Evolutionary conservation across 2,888 invertebrate genomes (phyloP).

Genomic region (Cheilosia impressa): DNA sequence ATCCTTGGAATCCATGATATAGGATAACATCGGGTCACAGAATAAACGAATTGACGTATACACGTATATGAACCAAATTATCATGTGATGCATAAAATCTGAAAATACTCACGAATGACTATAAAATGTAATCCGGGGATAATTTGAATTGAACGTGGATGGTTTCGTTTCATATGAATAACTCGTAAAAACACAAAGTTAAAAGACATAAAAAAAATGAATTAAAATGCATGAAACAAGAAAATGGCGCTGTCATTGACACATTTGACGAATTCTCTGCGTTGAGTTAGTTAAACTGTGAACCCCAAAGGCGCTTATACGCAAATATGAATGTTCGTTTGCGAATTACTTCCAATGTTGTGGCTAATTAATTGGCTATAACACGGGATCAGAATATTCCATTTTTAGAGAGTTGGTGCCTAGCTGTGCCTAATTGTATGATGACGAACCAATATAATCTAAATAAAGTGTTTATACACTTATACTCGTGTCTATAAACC

Average conservation of each 20-base stretch:
- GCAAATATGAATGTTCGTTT: not conserved
- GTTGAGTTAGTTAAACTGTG: not conserved
- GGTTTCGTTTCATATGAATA: conserved; percentile 26
- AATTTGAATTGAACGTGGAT: conserved; percentile 40
- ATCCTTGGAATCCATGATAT: not conserved
- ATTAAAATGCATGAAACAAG: conserved; percentile 19
- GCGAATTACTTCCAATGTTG: no score
- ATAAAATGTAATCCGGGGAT: conserved; percentile 48
- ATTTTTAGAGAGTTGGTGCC: no score
- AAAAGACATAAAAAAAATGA: conserved; percentile 37
- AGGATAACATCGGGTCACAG: not conserved
- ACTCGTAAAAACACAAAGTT: conserved; percentile 38
- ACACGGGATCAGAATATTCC: no score
- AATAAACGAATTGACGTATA: conserved; percentile 23
- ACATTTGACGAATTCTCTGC: conserved; percentile 26
- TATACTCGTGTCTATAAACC: no score
- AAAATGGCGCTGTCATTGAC: conserved; percentile 16
- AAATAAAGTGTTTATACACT: no score
- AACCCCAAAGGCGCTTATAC: not conserved
- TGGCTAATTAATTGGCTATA: no score
- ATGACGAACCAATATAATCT: no score
- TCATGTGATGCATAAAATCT: conserved; percentile 42
- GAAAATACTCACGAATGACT: conserved; percentile 48
- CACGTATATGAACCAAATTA: conserved; percentile 3
- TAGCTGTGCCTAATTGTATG: no score